Evolutionary conservation across 2,888 invertebrate genomes (phyloP).

Genomic region (Spicauda simplicius): DNA sequence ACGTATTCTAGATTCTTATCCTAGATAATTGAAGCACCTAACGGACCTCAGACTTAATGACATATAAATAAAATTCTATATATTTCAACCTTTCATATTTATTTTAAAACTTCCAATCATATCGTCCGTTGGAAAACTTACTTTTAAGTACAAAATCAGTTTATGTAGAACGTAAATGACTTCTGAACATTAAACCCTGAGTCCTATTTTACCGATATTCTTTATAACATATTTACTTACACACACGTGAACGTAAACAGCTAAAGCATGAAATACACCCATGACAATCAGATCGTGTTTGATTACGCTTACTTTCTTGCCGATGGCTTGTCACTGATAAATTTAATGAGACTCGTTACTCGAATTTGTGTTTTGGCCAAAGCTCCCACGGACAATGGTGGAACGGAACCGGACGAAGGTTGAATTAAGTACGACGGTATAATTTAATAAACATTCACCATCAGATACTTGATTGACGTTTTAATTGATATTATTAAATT

Average conservation of each 20-base stretch:
- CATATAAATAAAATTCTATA: no score
- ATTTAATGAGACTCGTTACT: constrained; percentile 54
- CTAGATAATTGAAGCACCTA: no score
- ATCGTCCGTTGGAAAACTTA: no score
- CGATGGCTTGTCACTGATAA: constrained; percentile 52
- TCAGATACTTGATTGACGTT: neutral
- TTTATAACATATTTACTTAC: no score
- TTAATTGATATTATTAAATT: neutral
- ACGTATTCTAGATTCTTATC: no score
- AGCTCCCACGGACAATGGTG: constrained; percentile 38
- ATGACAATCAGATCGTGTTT: constrained; percentile 48
- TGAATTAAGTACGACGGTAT: constrained; percentile 13
- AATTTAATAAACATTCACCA: constrained; percentile 23
- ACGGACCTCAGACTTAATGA: no score
- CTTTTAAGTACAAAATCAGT: no score
- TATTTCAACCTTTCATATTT: no score
- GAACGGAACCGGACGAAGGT: constrained; percentile 23
- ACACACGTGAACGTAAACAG: neutral
- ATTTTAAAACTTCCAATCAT: no score
- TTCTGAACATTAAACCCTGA: no score
- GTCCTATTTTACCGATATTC: no score
- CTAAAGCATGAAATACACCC: neutral
- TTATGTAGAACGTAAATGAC: no score
- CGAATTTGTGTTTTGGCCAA: constrained; percentile 54
- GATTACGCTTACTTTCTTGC: constrained; percentile 55